A percentile compares a stretch with the other conserved stretches of the same genome.
Evolutionary conservation across 1,140 invertebrate genomes (phyloP).

Genomic region (Diuraphis noxia): DNA sequence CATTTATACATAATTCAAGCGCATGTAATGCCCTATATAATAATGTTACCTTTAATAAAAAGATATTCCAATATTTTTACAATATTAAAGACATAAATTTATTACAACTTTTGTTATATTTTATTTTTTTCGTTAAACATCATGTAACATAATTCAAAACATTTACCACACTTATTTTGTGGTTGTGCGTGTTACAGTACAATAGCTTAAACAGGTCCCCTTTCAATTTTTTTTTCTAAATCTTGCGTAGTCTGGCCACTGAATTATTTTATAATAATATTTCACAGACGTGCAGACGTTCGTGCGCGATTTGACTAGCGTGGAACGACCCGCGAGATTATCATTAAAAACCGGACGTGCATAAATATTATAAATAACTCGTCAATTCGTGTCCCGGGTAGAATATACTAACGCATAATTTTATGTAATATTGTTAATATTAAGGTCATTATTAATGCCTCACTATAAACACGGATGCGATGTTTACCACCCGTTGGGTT

Average conservation of each 20-base stretch:
- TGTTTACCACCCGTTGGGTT: conserved; percentile 11
- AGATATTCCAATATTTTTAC: neutral
- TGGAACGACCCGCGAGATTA: neutral
- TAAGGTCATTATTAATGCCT: neutral
- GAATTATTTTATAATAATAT: neutral
- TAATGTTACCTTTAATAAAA: no score
- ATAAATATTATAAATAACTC: neutral
- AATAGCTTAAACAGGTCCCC: neutral
- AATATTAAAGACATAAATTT: neutral
- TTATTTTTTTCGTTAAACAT: neutral
- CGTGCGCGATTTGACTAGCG: neutral
- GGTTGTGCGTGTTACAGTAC: neutral
- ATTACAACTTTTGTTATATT: neutral
- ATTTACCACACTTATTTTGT: neutral
- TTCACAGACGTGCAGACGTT: neutral
- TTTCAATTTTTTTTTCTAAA: neutral
- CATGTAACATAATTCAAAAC: no score
- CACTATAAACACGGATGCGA: neutral
- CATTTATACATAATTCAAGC: no score
- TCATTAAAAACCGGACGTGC: neutral
- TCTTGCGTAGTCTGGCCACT: neutral
- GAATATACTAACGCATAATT: neutral
- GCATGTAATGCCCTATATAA: no score
- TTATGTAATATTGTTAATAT: neutral
- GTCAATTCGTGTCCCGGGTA: neutral